Percentiles rank a stretch among this genome's conserved stretches.
phyloP scores from a whole-genome alignment of 1,140 invertebrate species.

The Papilio xuthus region DNA sequence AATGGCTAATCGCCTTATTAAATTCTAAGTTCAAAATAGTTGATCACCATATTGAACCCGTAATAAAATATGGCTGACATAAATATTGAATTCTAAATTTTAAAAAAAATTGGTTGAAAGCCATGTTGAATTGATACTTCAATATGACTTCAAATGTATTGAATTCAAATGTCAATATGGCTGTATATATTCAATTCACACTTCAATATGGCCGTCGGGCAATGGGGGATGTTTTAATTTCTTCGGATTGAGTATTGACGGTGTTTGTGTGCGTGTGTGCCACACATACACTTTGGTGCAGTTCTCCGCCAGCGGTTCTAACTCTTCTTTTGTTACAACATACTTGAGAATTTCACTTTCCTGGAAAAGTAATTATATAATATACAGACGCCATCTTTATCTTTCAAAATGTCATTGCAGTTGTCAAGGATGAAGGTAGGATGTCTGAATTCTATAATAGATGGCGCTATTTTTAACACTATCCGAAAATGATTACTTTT shows the following conservation, averaged over 20 bases:
- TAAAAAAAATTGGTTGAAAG: not conserved
- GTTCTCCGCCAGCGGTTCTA: conserved; percentile 94
- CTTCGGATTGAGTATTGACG: conserved; percentile 87
- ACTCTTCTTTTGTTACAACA: conserved; percentile 87
- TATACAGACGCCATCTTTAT: not conserved
- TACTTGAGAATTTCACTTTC: conserved; percentile 95
- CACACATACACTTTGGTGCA: conserved; percentile 98
- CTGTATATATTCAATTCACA: conserved; percentile 77
- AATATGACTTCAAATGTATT: no score
- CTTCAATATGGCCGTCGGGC: conserved; percentile 88
- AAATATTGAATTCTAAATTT: not conserved
- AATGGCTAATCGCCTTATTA: not conserved
- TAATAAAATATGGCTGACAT: not conserved
- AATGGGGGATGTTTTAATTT: conserved; percentile 78
- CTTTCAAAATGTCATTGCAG: not conserved
- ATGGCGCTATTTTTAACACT: not conserved
- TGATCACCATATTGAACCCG: not conserved
- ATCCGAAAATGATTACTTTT: not conserved
- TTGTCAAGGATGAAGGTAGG: not conserved
- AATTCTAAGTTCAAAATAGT: not conserved
- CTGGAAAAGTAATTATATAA: conserved; percentile 58
- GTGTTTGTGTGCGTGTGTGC: conserved; percentile 97
- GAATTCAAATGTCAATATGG: no score
- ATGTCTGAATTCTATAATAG: not conserved
- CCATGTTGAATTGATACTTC: not conserved